Evolutionary conservation across 2,888 invertebrate species (phyloP), one percentile per base, ranked within the genome.

Genomic region (Pristionchus mayeri): DNA sequence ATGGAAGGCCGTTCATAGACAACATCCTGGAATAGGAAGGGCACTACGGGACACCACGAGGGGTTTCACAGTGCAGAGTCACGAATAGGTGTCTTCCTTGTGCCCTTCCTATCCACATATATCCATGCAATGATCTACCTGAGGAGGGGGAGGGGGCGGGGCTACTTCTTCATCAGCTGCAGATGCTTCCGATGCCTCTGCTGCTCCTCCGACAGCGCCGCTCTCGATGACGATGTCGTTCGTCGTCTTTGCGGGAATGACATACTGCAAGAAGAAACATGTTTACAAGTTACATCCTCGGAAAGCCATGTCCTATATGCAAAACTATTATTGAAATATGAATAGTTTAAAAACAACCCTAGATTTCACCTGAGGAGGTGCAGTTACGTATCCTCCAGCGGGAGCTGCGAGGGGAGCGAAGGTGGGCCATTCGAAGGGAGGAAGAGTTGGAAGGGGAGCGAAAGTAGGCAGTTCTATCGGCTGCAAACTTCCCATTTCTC

Each of bases 401-500:
- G 76, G 76, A 2, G 44, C 40, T 13, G 18, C 37, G 44, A 78
- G 24, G 27, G 80, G 80, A 4, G 80, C 80, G 80, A 80, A 57
- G 54, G 80, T 80, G 4, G 80, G 80, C 54, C 54, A 80, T 13
- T 37, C 54, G 80, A 80, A 80, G 57, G 80, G 80, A 37, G 80
- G 24, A 27, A 80, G 80, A 1, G 80, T 80, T 34, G 80, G 80
- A n/a, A 80, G 80, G 27, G 80, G 80, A 57, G 80, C 78, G 80
- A 80, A 80, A n/a, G 80, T 80, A 13, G 80, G 80, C 2, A 80
- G 27, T 21, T 80, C 54, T 11, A 80, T 21, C 24, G 80, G 80
- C 80, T 80, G 40, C 3, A 79, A 37, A 2, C 48, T 7, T 57
- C 57, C 57, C 21, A 21, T 57, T 24, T 57, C 27, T n/a, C n/a